Evolutionary conservation across 30 jellyfish, hydroid and myxozoan species (phyloP), one percentile per base, ranked within the genome.

Genomic region (Nemopilema nomurai): DNA sequence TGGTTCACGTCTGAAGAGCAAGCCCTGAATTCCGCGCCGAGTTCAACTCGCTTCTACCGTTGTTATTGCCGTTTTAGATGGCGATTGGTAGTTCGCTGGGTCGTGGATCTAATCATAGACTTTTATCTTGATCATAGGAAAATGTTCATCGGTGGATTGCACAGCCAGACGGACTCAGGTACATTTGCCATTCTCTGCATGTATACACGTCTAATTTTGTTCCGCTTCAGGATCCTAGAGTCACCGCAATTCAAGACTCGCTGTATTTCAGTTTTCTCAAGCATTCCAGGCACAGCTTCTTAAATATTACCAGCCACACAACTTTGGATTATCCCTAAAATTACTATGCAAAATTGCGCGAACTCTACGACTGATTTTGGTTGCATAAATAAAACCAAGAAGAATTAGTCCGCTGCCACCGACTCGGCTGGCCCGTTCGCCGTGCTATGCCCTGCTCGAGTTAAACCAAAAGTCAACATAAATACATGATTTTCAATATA

Each of bases 91-190:
- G 13, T 41, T 3, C 13, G 13, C 57, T 41, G 57, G 13, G 57
- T 41, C 6, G 57, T 3, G 57, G 33, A 25, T 9, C 65, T 29
- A 66, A 28, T 50, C 19, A 57, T 20, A 1, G 49, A 4, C 41
- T 53, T 57, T 75, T 70, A 18, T 63, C 81, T 73, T 65, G 25
- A 29, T 66, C 82, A 29, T 80, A 93, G 98, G 94, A 93, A 93
- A 85, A 93, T 93, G 96, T 93, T 93, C 85, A 79, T 93, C 70
- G 98, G 98, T 1, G 98, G 98, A 18, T 75, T 93, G 74, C 98
- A 89, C 71, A 89, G 96, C 66, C 96, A 84, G 71, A 93, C 98
- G 20, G 78, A 89, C 66, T 62, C 97, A 93, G 98, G 98, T 93
- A 84, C 16, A 51, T 18, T 68, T 63, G 26, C 51, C 8, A n/a